Evolutionary conservation across 1,140 invertebrate species (phyloP).

Genomic region (Penaeus chinensis): DNA sequence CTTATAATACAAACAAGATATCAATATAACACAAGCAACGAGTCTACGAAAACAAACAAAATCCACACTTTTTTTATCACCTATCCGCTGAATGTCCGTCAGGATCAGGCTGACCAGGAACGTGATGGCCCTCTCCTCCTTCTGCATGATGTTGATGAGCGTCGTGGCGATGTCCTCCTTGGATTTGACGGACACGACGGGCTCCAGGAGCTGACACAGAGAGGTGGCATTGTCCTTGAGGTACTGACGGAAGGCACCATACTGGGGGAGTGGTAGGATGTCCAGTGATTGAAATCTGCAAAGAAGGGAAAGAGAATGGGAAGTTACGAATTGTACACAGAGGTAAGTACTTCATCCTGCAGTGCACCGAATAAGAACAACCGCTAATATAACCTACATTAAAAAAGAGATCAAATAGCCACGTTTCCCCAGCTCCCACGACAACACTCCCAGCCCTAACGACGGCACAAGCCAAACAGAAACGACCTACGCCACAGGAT

Average conservation of each 20-base stretch:
- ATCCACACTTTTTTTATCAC: slow-evolving; percentile 68
- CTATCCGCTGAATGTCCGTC: slow-evolving; percentile 86
- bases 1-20: neutral
- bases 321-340: too few species aligned
- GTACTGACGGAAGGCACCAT: slow-evolving; percentile 86
- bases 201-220: slow-evolving; percentile 88
- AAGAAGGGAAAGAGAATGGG: neutral
- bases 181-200: slow-evolving; percentile 89
- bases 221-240: slow-evolving; percentile 85
- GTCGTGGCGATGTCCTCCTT: slow-evolving; percentile 94
- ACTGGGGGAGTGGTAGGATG: slow-evolving; percentile 87
- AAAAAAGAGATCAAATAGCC: neutral
- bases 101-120: slow-evolving; percentile 93
- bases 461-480: neutral
- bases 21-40: neutral
- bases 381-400: neutral
- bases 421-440: neutral
- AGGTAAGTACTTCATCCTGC: too few species aligned
- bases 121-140: slow-evolving; percentile 83
- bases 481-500: neutral
- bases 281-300: slow-evolving; percentile 86
- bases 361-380: too few species aligned
- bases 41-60: slow-evolving; percentile 18
- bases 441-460: neutral
- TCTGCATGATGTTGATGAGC: slow-evolving; percentile 90